Conservation (phyloP, 2,113 vertebrate species). For the Myotis brandtii region DNA sequence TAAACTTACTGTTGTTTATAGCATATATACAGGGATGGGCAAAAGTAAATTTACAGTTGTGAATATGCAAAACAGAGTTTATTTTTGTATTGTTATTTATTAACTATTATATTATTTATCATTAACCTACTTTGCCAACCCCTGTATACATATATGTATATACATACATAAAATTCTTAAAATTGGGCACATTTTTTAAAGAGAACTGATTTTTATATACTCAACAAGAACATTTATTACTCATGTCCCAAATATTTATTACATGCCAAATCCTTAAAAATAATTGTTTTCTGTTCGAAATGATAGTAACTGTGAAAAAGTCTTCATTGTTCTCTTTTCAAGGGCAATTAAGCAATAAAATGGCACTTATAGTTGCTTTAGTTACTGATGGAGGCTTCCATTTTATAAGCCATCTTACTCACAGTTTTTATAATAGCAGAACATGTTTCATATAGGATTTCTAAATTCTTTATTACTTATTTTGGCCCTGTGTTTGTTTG, state of each 20-base stretch:
- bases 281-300: background rate
- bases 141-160: background rate
- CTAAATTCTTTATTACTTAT: background rate
- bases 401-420: background rate
- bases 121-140: background rate
- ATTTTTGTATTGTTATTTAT: background rate
- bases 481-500: background rate
- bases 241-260: background rate
- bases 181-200: background rate
- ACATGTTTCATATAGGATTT: background rate
- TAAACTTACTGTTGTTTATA: background rate
- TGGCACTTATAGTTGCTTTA: background rate
- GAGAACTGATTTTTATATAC: background rate
- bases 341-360: background rate
- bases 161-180: background rate
- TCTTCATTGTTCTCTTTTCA: background rate
- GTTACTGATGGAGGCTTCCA: background rate
- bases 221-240: background rate
- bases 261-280: background rate
- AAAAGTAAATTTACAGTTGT: background rate
- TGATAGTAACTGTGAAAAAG: background rate
- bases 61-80: background rate
- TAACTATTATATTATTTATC: background rate
- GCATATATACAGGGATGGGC: background rate
- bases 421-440: background rate